Base-by-base conservation (phyloP, 1,140 invertebrate species). In the Orchesella cincta region DNA sequence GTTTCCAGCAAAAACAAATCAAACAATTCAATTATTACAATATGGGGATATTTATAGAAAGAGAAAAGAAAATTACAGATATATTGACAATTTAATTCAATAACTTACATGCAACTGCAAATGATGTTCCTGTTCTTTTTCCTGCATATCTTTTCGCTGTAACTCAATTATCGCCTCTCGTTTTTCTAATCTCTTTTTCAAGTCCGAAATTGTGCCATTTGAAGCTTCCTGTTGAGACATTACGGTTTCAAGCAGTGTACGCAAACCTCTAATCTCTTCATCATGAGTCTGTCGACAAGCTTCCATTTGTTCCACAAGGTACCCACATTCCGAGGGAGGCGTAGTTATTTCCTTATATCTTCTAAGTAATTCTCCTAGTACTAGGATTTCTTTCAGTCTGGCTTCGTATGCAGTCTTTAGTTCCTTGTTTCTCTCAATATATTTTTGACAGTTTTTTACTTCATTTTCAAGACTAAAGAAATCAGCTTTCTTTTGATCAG, bases 61-160 rank as follows among this genome's bases (percentile, higher is more conserved):
- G 39, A 46, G 39, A 46, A 46, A 46, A 8, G 39, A 46, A n/a
- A n/a, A n/a, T n/a, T n/a, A n/a, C n/a, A n/a, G n/a, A n/a, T n/a
- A n/a, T n/a, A n/a, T n/a, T n/a, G n/a, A n/a, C n/a, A n/a, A n/a
- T n/a, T n/a, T n/a, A n/a, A n/a, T n/a, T n/a, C n/a, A n/a, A n/a
- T 52, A 23, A 67, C 78, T 67, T 79, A 88, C 88, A 84, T 86
- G 86, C 34, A 89, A 84, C 82, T 85, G 83, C 81, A 88, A 86
- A 62, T 87, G 83, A 75, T 86, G 88, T 83, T 89, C 88, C 80
- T 89, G 86, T 78, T 87, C 88, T 8, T 87, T 84, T 20, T 85
- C 84, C 79, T 87, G 85, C 1, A 90, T 79, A 3, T 85, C 81
- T 46, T 87, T 85, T 82, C 89, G 90, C 73, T 88, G 86, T 51